A percentile compares a stretch with the other conserved stretches of the same genome.
phyloP scores from a whole-genome alignment of 2,113 vertebrate species.

The Tinamus guttatus region DNA sequence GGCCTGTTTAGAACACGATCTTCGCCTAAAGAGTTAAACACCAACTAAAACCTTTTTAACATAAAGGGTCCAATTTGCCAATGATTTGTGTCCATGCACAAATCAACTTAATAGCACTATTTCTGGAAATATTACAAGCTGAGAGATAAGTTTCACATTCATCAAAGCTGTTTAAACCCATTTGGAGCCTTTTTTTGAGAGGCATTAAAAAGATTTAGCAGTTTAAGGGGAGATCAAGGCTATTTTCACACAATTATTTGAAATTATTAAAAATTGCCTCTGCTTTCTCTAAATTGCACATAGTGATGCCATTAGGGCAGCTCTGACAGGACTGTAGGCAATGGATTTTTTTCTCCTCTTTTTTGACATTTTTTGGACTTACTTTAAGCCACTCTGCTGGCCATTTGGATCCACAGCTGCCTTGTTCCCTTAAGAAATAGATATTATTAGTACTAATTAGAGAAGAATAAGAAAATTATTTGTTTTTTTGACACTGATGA shows the following conservation, averaged over 20 bases:
- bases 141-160: constrained; percentile 67
- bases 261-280: constrained; percentile 69
- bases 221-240: constrained; percentile 64
- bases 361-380: constrained; percentile 30
- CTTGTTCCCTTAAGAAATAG: constrained; percentile 42
- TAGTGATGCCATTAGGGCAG: neutral
- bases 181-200: constrained; percentile 62
- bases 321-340: neutral
- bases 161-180: constrained; percentile 74
- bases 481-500: constrained; percentile 37
- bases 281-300: constrained; percentile 48
- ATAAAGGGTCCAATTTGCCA: constrained; percentile 56
- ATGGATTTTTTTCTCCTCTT: neutral
- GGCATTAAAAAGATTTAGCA: constrained; percentile 76
- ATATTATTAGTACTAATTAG: constrained; percentile 47
- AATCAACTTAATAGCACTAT: constrained; percentile 76
- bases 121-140: constrained; percentile 77
- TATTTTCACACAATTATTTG: constrained; percentile 76
- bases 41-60: constrained; percentile 57
- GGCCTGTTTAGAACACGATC: neutral
- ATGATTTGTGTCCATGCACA: constrained; percentile 72
- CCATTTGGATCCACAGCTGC: constrained; percentile 3
- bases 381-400: constrained; percentile 26
- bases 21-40: constrained; percentile 53
- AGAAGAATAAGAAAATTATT: constrained; percentile 56